Conservation (phyloP, 2,113 vertebrate genomes). For the Cebus imitator region DNA sequence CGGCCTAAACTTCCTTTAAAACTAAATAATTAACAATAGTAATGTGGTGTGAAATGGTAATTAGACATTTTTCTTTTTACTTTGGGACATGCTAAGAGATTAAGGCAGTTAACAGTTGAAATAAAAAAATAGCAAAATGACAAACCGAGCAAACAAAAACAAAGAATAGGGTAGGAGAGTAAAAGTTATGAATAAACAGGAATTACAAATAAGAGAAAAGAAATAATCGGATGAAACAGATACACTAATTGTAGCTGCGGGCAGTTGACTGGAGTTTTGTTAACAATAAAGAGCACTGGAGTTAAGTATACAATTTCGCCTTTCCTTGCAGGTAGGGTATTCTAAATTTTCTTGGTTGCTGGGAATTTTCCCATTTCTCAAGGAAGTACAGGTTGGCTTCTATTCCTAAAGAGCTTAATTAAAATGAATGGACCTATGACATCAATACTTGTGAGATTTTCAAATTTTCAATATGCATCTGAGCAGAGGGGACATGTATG, state of each 20-base stretch:
- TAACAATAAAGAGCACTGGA: not conserved
- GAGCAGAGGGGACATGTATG: not conserved
- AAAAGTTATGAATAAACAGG: conserved; percentile 9
- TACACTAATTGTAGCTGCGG: not conserved
- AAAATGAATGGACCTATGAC: not conserved
- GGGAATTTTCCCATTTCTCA: not conserved
- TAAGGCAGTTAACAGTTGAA: not conserved
- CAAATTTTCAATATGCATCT: conserved; percentile 7
- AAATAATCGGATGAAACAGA: not conserved
- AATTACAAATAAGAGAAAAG: not conserved
- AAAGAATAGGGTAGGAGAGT: not conserved
- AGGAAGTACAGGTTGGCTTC: not conserved
- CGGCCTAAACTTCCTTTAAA: not conserved
- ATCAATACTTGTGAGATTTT: not conserved
- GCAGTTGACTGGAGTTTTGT: not conserved
- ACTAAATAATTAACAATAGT: conserved; percentile 42
- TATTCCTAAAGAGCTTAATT: not conserved
- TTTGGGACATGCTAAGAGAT: not conserved
- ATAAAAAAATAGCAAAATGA: not conserved
- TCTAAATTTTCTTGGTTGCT: not conserved
- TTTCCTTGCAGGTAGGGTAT: not conserved
- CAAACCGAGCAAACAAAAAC: conserved; percentile 19
- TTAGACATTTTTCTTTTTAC: not conserved
- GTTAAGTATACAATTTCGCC: not conserved
- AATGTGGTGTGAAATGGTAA: not conserved